These are phyloP conservation scores for Andricus curvator DNA, from an alignment of 2,888 invertebrate species.

Conservation along the genomic window DNA sequence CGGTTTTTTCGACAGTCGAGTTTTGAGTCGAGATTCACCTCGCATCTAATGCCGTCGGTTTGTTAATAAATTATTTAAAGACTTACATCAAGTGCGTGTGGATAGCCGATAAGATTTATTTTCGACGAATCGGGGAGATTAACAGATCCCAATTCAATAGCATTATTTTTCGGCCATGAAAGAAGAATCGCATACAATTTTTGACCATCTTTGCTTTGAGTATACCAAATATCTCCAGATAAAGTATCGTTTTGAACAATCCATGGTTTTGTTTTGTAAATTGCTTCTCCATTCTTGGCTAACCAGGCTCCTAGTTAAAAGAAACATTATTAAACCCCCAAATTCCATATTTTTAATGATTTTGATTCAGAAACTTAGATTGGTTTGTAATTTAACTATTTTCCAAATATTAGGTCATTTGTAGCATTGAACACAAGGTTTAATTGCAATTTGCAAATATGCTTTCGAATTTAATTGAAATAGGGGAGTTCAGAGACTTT, in stretches of 20 bases:
- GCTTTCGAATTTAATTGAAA: too few relatives aligned
- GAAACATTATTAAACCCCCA: too few relatives aligned
- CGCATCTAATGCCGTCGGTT: too few relatives aligned
- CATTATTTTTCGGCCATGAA: slow-evolving; percentile 84
- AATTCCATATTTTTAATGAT: too few relatives aligned
- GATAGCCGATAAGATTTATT: slow-evolving; percentile 43
- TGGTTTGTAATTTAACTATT: too few relatives aligned
- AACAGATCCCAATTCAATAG: slow-evolving; percentile 24
- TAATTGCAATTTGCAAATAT: too few relatives aligned
- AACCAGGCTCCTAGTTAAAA: slow-evolving; percentile 83
- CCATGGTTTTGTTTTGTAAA: slow-evolving; percentile 90
- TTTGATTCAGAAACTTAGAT: too few relatives aligned
- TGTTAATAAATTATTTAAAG: background rate
- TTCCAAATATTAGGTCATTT: too few relatives aligned
- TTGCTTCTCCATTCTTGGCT: slow-evolving; percentile 90
- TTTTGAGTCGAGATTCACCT: too few relatives aligned
- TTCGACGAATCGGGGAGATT: slow-evolving; percentile 24
- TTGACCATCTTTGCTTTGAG: slow-evolving; percentile 62
- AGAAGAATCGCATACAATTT: slow-evolving; percentile 83
- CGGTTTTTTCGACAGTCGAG: too few relatives aligned
- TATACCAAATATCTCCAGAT: slow-evolving; percentile 88
- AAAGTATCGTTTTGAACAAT: slow-evolving; percentile 88
- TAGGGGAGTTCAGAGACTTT: too few relatives aligned
- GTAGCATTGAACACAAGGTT: too few relatives aligned
- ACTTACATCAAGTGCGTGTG: slow-evolving; percentile 20